phyloP scores from a whole-genome alignment of 1,140 invertebrate species.

The Harlomillsia oculata region DNA sequence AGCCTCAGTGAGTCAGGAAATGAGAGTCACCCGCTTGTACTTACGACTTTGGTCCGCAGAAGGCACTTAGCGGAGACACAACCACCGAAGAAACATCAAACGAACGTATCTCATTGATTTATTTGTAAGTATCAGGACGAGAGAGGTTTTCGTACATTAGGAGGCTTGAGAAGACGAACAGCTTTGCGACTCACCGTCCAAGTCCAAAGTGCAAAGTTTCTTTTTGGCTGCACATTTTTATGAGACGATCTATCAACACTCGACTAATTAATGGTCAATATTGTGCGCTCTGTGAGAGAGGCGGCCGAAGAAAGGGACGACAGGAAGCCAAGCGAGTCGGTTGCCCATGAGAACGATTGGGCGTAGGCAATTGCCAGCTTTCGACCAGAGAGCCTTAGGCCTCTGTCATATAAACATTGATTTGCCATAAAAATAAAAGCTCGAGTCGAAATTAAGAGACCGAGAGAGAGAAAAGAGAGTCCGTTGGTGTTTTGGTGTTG shows the following conservation, averaged over 20 bases:
- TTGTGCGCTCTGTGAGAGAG: not conserved
- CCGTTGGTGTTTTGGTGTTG: not conserved
- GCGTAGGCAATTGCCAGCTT: not conserved
- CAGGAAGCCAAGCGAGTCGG: not conserved
- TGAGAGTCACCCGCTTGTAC: not conserved
- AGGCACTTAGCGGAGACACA: not conserved
- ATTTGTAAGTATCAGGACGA: conserved; percentile 22
- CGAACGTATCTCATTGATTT: conserved; percentile 25
- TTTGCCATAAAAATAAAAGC: conserved; percentile 35
- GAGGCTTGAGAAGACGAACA: not conserved
- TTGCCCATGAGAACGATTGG: not conserved
- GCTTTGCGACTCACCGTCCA: not conserved
- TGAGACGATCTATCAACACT: conserved; percentile 33
- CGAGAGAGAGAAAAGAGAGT: too few species aligned
- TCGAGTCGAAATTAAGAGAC: conserved; percentile 24
- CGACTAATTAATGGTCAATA: conserved; percentile 34
- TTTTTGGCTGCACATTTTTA: conserved; percentile 23
- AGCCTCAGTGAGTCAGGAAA: too few species aligned
- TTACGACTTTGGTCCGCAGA: not conserved
- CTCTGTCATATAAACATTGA: conserved; percentile 32
- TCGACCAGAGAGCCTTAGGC: not conserved
- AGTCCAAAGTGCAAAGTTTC: conserved; percentile 27
- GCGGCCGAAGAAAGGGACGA: too few species aligned
- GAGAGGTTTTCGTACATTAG: conserved; percentile 16
- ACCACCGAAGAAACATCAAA: conserved; percentile 3